phyloP scores from a whole-genome alignment of 1,140 invertebrate species.

The Lamellibrachia luymesi region DNA sequence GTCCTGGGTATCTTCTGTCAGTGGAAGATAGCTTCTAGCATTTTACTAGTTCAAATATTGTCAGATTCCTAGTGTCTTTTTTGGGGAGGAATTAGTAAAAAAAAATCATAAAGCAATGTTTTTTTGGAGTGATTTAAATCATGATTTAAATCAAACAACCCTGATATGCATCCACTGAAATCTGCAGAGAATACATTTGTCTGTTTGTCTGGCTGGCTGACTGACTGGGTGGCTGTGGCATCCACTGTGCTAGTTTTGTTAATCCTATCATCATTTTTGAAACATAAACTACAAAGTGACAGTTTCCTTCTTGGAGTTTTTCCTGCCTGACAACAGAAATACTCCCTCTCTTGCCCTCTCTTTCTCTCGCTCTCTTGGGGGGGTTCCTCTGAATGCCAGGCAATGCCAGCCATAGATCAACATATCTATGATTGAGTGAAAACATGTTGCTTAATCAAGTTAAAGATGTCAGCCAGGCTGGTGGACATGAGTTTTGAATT shows the following conservation, averaged over 20 bases:
- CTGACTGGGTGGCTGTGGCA: too few species aligned
- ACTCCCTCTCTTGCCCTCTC: not conserved
- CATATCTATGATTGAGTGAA: not conserved
- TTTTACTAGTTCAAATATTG: not conserved
- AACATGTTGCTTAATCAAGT: conserved; percentile 1
- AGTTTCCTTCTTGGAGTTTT: not conserved
- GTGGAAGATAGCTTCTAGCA: not conserved
- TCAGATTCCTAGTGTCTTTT: not conserved
- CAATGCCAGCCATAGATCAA: not conserved
- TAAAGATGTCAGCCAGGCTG: not conserved
- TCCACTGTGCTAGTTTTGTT: too few species aligned
- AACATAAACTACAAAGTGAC: not conserved
- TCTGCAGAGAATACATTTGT: too few species aligned
- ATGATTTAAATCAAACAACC: too few species aligned
- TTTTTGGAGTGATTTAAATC: too few species aligned
- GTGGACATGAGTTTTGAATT: not conserved
- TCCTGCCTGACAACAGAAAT: not conserved
- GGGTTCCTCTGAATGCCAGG: not conserved
- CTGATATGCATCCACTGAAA: too few species aligned
- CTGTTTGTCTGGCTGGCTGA: too few species aligned
- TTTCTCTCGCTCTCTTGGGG: not conserved
- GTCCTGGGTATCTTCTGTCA: too few species aligned
- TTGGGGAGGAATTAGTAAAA: too few species aligned
- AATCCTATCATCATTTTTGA: not conserved
- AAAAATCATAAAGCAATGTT: too few species aligned